phyloP scores from a whole-genome alignment of 2,797 vertebrate genomes.

The Cichlasoma orientale region DNA sequence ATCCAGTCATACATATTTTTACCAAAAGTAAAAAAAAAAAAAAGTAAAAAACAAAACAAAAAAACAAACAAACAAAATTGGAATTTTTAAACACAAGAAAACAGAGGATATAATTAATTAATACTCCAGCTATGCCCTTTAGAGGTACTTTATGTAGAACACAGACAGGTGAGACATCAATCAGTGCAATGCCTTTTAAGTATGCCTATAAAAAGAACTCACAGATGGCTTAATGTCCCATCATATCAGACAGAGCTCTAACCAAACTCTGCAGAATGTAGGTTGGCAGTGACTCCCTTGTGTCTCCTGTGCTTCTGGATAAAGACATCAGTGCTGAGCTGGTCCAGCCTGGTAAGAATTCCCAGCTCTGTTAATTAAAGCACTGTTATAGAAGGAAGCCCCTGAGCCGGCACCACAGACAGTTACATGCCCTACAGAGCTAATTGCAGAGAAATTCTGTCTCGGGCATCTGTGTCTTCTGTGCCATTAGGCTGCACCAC shows the following conservation, averaged over 20 bases:
- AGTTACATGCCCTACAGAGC: constrained; percentile 61
- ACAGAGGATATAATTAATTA: background rate
- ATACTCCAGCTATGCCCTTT: background rate
- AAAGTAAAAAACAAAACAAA: background rate
- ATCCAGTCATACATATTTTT: background rate
- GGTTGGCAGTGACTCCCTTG: constrained; percentile 37
- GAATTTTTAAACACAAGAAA: background rate
- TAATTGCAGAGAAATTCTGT: constrained; percentile 70
- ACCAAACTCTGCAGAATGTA: constrained; percentile 9
- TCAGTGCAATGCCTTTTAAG: background rate
- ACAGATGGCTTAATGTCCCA: constrained; percentile 25
- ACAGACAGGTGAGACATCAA: background rate
- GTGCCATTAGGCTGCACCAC: constrained; percentile 20
- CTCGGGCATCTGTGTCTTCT: constrained; percentile 45
- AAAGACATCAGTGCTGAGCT: constrained; percentile 59
- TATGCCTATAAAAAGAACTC: background rate
- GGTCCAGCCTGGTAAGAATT: constrained; percentile 58
- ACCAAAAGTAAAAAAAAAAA: too few species aligned
- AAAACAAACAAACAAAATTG: background rate
- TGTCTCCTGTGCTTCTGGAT: constrained; percentile 39
- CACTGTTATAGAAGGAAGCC: constrained; percentile 44
- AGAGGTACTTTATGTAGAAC: background rate
- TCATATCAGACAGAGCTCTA: constrained; percentile 15
- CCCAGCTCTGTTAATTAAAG: constrained; percentile 77
- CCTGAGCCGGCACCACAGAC: constrained; percentile 52